phyloP scores from a whole-genome alignment of 2,888 invertebrate species.

The Caenorhabditis wallacei region DNA sequence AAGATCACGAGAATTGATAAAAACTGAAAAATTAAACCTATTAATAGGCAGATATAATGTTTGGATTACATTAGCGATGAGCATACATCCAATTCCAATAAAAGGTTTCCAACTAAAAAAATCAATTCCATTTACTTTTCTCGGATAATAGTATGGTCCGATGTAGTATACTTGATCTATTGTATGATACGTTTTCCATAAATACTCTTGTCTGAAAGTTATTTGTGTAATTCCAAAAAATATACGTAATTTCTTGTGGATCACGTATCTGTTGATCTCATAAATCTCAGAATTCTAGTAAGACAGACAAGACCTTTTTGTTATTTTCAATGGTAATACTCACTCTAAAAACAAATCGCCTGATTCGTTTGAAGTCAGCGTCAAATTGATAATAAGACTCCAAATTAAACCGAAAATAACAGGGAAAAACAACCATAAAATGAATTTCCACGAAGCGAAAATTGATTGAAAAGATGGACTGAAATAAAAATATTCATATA shows the following conservation, averaged over 20 bases:
- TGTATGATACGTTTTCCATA: background rate
- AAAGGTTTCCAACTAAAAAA: slow-evolving; percentile 10
- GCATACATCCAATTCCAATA: slow-evolving; percentile 10
- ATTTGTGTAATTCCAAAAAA: background rate
- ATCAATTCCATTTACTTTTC: background rate
- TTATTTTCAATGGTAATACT: background rate
- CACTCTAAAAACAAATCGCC: slow-evolving; percentile 1
- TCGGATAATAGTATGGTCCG: background rate
- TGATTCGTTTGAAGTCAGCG: background rate
- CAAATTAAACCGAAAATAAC: slow-evolving; percentile 1
- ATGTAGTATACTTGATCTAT: slow-evolving; percentile 11
- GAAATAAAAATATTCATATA: background rate
- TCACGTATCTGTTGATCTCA: too few relatives aligned
- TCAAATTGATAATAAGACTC: slow-evolving; percentile 10
- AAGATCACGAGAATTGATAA: background rate
- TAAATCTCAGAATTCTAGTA: too few relatives aligned
- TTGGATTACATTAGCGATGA: background rate
- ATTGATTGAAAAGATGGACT: background rate
- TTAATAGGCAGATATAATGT: too few relatives aligned
- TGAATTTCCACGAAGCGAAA: background rate
- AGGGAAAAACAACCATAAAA: slow-evolving; percentile 4
- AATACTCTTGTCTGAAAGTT: slow-evolving; percentile 11
- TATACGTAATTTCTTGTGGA: background rate
- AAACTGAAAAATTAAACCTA: background rate
- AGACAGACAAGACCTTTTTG: background rate